phyloP scores from a whole-genome alignment of 2,888 invertebrate genomes.

The Phytoseiulus persimilis region DNA sequence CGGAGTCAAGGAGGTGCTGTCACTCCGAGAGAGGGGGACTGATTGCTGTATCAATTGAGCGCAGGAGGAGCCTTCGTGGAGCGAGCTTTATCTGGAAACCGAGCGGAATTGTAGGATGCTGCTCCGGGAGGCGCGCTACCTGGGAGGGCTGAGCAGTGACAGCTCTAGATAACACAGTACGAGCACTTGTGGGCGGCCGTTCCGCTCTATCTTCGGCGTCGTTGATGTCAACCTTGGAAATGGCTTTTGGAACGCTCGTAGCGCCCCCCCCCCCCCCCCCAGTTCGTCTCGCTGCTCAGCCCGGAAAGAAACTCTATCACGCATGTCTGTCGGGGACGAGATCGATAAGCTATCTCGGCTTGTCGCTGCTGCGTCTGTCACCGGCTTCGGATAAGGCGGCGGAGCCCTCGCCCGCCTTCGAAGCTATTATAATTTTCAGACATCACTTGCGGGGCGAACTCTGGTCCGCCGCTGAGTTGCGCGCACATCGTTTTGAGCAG shows the following conservation, averaged over 20 bases:
- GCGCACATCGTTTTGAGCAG: too few species aligned
- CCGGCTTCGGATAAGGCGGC: background rate
- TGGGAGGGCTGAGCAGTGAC: background rate
- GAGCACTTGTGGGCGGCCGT: background rate
- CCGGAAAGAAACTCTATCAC: background rate
- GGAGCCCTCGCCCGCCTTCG: background rate
- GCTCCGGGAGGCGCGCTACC: background rate
- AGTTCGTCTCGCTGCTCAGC: background rate
- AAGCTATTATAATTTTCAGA: background rate
- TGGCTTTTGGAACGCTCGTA: background rate
- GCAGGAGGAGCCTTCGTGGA: background rate
- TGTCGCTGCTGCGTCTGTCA: background rate
- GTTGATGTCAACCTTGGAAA: background rate
- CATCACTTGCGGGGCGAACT: background rate
- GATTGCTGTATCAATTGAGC: background rate
- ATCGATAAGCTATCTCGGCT: background rate
- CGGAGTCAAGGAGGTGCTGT: background rate
- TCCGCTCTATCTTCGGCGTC: background rate
- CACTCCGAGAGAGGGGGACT: background rate
- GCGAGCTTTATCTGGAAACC: background rate
- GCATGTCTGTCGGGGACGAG: background rate
- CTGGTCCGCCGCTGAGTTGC: background rate
- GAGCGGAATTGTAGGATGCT: background rate
- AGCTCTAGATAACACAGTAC: background rate
- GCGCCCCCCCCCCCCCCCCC: background rate